Evolutionary conservation across 2,888 invertebrate genomes (phyloP), one percentile per base, ranked within the genome.

Genomic region (Sclerodermus sp.): DNA sequence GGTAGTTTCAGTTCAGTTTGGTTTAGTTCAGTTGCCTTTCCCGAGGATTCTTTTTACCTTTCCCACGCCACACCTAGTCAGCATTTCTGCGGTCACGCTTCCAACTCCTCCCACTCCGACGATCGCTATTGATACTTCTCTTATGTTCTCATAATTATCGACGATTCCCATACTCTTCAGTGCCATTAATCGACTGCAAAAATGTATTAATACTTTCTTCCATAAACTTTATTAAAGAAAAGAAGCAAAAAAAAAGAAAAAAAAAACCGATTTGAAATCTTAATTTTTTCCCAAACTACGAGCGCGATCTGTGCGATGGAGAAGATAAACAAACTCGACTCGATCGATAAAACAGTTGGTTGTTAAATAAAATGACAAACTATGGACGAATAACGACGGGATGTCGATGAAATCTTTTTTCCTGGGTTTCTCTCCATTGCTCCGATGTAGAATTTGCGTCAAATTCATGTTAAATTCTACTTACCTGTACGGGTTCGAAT

Each of bases 31-130:
- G n/a, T n/a, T n/a, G n/a, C n/a, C n/a, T n/a, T n/a, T n/a, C n/a
- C n/a, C n/a, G 1, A 12, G 14, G 32, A 44, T n/a, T 10, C 6
- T 3, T 0, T 5, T 51, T 73, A 91, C 89, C 84, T 96, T 96
- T 57, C 99, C 99, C 61, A 99, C 91, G 1, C 98, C 99, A 79
- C 99, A 99, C 57, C 99, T 83, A 1, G 98, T 97, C 44, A 99
- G 82, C 99, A 99, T 99, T 82, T 99, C 99, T 36, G 99, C 97
- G 1, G 99, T 96, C 1, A 99, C 99, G 82, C 96, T 96, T 37
- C 99, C 99, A n/a, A 99, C 98, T 31, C 99, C 99, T 1, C 99
- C 99, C 0, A 99, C 90, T 2, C 99, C 99, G 9, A 99, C 96
- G 34, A 99, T 87, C 5, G 93, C 94, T 2, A 99, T 91, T 0